These are phyloP conservation scores for Tribolium madens DNA, from an alignment of 1,140 invertebrate species.

Conservation along the genomic window DNA sequence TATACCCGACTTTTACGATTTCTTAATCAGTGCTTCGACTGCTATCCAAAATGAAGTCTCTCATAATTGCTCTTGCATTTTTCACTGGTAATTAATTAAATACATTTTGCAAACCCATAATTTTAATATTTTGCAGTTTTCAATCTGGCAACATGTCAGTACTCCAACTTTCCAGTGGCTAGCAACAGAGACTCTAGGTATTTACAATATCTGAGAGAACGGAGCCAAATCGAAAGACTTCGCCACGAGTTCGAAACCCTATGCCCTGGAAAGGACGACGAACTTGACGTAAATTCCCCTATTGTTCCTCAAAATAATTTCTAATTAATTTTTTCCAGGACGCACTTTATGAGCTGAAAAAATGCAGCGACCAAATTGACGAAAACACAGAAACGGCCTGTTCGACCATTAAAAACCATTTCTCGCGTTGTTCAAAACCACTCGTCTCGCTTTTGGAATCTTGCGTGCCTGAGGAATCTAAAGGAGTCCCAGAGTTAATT, in stretches of 20 bases:
- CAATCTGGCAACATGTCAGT: neutral
- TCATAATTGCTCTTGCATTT: slow-evolving; percentile 5
- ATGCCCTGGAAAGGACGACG: slow-evolving; percentile 45
- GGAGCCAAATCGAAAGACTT: neutral
- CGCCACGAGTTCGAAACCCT: neutral
- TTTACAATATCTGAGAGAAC: neutral
- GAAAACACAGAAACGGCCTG: slow-evolving; percentile 44
- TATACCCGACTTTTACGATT: neutral
- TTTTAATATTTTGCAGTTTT: neutral
- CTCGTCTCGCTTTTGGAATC: slow-evolving; percentile 3
- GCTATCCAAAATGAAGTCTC: slow-evolving; percentile 8
- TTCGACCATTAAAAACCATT: slow-evolving; percentile 46
- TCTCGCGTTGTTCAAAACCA: slow-evolving; percentile 40
- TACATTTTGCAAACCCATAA: neutral
- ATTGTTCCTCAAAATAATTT: neutral
- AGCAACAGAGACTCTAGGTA: neutral
- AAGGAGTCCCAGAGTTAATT: slow-evolving; percentile 33
- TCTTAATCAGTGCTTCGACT: neutral
- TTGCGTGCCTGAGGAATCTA: slow-evolving; percentile 46
- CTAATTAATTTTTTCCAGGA: slow-evolving; percentile 33
- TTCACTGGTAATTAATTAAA: slow-evolving; percentile 4
- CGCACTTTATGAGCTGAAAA: slow-evolving; percentile 14
- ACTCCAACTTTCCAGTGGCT: neutral
- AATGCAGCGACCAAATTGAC: slow-evolving; percentile 39
- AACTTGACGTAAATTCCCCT: slow-evolving; percentile 38